Base-by-base conservation (phyloP, 2,113 vertebrate species). In the Gobio gobio region DNA sequence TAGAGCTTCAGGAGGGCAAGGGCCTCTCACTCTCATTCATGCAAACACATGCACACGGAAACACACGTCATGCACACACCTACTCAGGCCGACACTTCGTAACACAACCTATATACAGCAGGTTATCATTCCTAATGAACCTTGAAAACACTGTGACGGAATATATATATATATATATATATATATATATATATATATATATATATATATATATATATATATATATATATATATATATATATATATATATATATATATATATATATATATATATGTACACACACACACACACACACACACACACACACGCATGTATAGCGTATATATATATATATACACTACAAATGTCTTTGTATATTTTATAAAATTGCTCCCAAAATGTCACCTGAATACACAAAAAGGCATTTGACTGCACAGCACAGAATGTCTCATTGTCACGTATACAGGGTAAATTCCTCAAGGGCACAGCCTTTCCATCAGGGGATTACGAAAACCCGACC, bases 61-160 rank as follows among this genome's bases (percentile, higher is more conserved):
- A 92, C 92, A 87, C 81, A 56, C 10, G 80, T 94, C 93, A 95
- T 91, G 90, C 91, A 92, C 88, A 88, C 93, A 95, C 93, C 93
- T 77, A 81, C 22, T 26, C 83, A 87, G 81, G 81, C 66, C 49
- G 7, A 83, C 33, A 84, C 63, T 56, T 82, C 33, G 56, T 78
- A 68, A 78, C 82, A 89, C 87, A 85, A 89, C 77, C 74, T 84
- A 70, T 74, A 72, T 80, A 88, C 73, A 88, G 80, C 83, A 88
- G 61, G 63, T 24, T 75, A 61, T 93, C 95, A 90, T 93, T 91
- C 91, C 89, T 91, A 93, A 94, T 92, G 88, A 93, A 93, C 93
- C 94, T 93, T 86, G 90, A 73, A 94, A 96, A 96, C 95, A 95
- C 95, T 95, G 93, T 94, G 90, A n/a, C n/a, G n/a, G n/a, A n/a